Percentiles rank a stretch among this genome's conserved stretches.
phyloP scores from a whole-genome alignment of 2,888 invertebrate species.

The Thereva nobilitata region DNA sequence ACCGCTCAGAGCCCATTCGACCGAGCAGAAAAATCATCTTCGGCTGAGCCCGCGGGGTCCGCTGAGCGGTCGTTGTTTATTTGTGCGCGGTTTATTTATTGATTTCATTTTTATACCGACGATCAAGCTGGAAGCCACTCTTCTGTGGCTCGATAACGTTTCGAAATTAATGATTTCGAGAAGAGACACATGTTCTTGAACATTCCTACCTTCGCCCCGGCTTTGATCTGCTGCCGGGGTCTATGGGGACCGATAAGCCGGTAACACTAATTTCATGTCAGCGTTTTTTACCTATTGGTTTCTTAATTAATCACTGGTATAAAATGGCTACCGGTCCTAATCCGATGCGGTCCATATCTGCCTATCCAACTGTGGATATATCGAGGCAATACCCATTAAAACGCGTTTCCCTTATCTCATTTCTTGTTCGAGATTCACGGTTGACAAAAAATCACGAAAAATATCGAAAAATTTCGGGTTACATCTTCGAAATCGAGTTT shows the following conservation, averaged over 20 bases:
- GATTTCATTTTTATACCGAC: conserved; percentile 20
- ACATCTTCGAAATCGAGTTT: no score
- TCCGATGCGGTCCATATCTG: no score
- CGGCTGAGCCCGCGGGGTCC: neutral
- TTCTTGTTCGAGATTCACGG: no score
- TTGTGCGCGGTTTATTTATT: conserved; percentile 16
- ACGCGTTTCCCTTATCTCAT: no score
- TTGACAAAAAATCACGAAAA: no score
- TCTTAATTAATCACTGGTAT: conserved; percentile 33
- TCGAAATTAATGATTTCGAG: conserved; percentile 38
- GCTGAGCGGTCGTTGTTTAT: neutral
- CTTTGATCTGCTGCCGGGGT: conserved; percentile 22
- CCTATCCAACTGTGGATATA: no score
- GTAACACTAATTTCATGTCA: conserved; percentile 28
- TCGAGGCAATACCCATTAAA: no score
- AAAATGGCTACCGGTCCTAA: conserved; percentile 19
- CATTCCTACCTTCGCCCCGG: conserved; percentile 27
- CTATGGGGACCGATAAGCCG: conserved; percentile 27
- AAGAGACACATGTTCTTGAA: conserved; percentile 39
- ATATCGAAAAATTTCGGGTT: no score
- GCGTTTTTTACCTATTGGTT: conserved; percentile 20
- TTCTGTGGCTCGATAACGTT: conserved; percentile 26
- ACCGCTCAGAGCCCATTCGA: neutral
- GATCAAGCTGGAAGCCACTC: conserved; percentile 28
- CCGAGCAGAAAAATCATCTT: conserved; percentile 17